phyloP scores from a whole-genome alignment of 2,888 invertebrate genomes.

The Sclerodermus sp. region DNA sequence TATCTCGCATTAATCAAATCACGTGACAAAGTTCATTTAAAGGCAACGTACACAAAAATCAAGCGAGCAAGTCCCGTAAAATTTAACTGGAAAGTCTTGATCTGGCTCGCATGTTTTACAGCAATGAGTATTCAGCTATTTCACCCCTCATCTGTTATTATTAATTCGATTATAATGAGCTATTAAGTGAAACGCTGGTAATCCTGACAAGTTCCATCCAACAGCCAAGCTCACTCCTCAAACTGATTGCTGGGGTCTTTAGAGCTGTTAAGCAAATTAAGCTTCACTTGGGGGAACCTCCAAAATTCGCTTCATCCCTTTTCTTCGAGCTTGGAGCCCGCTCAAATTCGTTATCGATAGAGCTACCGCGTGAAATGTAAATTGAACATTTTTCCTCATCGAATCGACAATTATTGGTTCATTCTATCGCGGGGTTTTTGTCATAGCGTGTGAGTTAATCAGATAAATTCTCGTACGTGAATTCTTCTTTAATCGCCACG shows the following conservation, averaged over 20 bases:
- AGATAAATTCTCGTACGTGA: not conserved
- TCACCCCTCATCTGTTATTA: slow-evolving; percentile 36
- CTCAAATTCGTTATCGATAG: too few relatives aligned
- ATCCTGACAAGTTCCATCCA: slow-evolving; percentile 44
- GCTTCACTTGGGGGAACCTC: slow-evolving; percentile 19
- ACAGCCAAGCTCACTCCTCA: slow-evolving; percentile 34
- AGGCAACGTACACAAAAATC: too few relatives aligned
- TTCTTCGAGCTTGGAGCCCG: slow-evolving; percentile 6
- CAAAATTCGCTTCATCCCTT: not conserved
- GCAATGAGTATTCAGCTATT: slow-evolving; percentile 40
- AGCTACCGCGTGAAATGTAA: too few relatives aligned
- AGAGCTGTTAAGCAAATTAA: slow-evolving; percentile 44
- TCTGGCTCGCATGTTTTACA: slow-evolving; percentile 39
- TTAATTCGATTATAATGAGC: slow-evolving; percentile 55
- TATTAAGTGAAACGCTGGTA: slow-evolving; percentile 47
- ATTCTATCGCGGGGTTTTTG: too few relatives aligned
- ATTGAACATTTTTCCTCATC: too few relatives aligned
- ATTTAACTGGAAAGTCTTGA: too few relatives aligned
- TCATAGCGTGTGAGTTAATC: too few relatives aligned
- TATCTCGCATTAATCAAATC: too few relatives aligned
- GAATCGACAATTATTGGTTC: too few relatives aligned
- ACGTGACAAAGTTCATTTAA: too few relatives aligned
- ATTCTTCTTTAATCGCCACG: slow-evolving; percentile 8
- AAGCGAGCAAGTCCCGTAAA: too few relatives aligned
- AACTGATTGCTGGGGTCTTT: slow-evolving; percentile 30